A percentile compares a stretch with the other conserved stretches of the same genome.
Conservation (phyloP, 1,140 invertebrate species). For the Trachelipus rathkii region DNA sequence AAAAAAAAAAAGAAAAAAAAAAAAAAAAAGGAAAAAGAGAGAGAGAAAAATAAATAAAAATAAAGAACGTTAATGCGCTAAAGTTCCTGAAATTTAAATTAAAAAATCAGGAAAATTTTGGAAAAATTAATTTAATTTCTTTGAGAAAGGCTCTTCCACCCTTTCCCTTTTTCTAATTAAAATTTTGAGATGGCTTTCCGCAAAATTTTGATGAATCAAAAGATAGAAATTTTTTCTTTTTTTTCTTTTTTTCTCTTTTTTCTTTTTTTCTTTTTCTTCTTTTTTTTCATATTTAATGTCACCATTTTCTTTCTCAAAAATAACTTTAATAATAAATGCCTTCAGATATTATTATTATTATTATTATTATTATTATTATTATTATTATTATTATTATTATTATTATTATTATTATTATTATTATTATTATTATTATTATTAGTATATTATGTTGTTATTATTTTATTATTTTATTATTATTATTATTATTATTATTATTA, state of each 20-base stretch:
- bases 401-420: too few relatives aligned
- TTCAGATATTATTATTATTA: too few relatives aligned
- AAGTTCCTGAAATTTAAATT: background rate
- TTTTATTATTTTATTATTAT: too few relatives aligned
- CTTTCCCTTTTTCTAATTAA: background rate
- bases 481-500: too few relatives aligned
- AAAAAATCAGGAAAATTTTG: background rate
- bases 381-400: too few relatives aligned
- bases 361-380: too few relatives aligned
- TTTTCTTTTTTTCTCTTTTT: too few relatives aligned
- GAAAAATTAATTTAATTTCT: slow-evolving; percentile 12
- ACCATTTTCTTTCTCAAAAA: background rate
- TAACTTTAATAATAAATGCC: too few relatives aligned
- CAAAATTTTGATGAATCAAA: slow-evolving; percentile 11
- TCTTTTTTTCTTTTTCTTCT: background rate
- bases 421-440: too few relatives aligned
- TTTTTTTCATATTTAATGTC: background rate
- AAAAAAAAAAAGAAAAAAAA: background rate
- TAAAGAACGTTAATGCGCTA: background rate
- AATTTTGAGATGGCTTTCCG: slow-evolving; percentile 8
- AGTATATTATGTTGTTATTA: too few relatives aligned
- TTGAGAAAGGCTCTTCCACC: background rate
- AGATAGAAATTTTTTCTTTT: background rate
- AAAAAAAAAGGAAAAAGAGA: background rate
- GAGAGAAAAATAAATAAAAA: background rate